Evolutionary conservation across 1,140 invertebrate genomes (phyloP).

Genomic region (Gryon sp.): DNA sequence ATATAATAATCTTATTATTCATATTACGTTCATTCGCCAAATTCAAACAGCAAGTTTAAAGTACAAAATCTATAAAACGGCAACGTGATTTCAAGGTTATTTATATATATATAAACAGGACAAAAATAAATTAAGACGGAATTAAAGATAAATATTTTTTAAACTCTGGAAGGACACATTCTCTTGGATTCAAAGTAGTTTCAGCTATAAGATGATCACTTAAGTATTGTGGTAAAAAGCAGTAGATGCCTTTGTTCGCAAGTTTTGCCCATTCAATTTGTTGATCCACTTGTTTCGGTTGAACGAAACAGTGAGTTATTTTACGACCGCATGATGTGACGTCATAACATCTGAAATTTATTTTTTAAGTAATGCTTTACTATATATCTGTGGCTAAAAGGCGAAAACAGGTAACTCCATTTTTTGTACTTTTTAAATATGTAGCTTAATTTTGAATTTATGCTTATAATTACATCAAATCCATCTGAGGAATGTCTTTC

Average conservation of each 20-base stretch:
- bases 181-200: constrained; percentile 72
- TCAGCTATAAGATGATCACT: constrained; percentile 78
- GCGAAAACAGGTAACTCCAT: too few species aligned
- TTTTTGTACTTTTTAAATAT: too few species aligned
- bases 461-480: too few species aligned
- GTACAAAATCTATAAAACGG: too few species aligned
- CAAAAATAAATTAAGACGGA: constrained; percentile 66
- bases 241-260: constrained; percentile 78
- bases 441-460: too few species aligned
- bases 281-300: constrained; percentile 78
- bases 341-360: too few species aligned
- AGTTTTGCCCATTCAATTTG: constrained; percentile 80
- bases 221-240: constrained; percentile 81
- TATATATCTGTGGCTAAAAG: too few species aligned
- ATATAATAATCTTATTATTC: too few species aligned
- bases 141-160: constrained; percentile 74
- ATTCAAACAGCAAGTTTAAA: too few species aligned
- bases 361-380: too few species aligned
- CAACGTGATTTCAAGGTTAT: constrained; percentile 3
- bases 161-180: constrained; percentile 77
- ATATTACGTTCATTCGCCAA: too few species aligned
- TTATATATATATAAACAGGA: background rate
- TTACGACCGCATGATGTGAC: constrained; percentile 69
- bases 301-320: constrained; percentile 82
- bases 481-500: too few species aligned